Base-by-base conservation (phyloP, 2,113 vertebrate species). In the Collichthys lucidus region DNA sequence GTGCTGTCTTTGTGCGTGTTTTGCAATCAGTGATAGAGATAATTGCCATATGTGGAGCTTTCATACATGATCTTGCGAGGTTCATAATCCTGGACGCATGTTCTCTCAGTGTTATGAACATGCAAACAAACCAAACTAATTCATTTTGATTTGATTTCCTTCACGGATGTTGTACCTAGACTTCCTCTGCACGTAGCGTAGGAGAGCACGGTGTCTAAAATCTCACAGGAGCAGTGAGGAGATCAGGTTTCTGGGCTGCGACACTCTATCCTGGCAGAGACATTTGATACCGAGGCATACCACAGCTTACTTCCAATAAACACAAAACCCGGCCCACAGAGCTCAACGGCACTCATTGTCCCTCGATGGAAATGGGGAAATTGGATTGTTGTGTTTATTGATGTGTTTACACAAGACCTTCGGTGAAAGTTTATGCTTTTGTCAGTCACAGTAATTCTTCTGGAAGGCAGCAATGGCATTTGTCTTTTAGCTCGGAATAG, bases 381-480 rank as follows among this genome's bases (percentile, higher is more conserved):
- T 77, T 83, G 69, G 63, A 83, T 83, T 87, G 73, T 85, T 79
- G 53, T 77, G 79, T 91, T 92, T 91, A 89, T 90, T 86, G 72
- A 86, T 65, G 83, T 85, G 64, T 89, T 91, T 88, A 86, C 57
- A 70, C 5, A 31, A 59, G 53, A 77, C 64, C 60, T 49, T 71
- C 20, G 70, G 65, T 47, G 44, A 69, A 74, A 62, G 72, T 89
- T 90, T 83, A 79, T 26, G 55, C 60, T 80, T 79, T 86, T 69
- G 77, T 90, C 88, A 62, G 61, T 86, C 66, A 57, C 47, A 44
- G 66, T 83, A 72, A 77, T 75, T 64, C 50, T 71, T 70, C 59
- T 29, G 46, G 62, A 88, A 79, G 61, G 74, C 61, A 55, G 78
- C 49, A 46, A 61, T 83, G 77, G 55, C 62, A 66, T 80, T 86